phyloP scores from a whole-genome alignment of 2,113 vertebrate species.

The Cebidichthys violaceus region DNA sequence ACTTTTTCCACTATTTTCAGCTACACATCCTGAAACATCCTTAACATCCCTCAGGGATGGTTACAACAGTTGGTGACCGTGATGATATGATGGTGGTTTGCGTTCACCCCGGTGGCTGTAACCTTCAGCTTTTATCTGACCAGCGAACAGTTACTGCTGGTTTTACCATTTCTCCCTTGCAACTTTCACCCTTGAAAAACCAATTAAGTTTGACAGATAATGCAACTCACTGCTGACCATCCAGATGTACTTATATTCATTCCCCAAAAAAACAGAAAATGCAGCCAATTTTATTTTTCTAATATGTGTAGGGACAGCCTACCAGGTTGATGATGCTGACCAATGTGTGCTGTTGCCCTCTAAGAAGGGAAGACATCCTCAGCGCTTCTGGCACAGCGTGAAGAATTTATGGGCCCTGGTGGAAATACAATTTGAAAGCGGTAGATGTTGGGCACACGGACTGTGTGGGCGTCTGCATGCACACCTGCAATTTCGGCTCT shows the following conservation, averaged over 20 bases:
- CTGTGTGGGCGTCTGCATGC: not conserved
- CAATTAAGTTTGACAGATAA: conserved; percentile 1
- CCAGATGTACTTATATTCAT: not conserved
- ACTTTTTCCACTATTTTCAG: not conserved
- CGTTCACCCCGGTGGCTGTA: not conserved
- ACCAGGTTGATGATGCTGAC: too few relatives aligned
- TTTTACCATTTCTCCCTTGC: not conserved
- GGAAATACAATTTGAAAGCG: not conserved
- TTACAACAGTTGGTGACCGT: not conserved
- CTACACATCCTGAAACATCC: not conserved
- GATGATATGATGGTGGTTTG: not conserved
- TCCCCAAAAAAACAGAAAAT: not conserved
- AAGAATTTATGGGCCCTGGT: too few relatives aligned
- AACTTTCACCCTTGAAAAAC: not conserved
- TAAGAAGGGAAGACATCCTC: too few relatives aligned
- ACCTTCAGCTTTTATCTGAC: not conserved
- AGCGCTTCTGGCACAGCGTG: too few relatives aligned
- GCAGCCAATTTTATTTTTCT: not conserved
- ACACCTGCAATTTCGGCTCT: not conserved
- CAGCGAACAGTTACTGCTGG: not conserved
- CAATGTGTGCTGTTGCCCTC: too few relatives aligned
- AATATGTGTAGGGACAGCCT: not conserved
- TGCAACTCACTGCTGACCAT: not conserved
- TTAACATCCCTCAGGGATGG: not conserved
- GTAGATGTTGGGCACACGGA: not conserved